Base-by-base conservation (phyloP, 2,797 vertebrate species). In the Artibeus lituratus region DNA sequence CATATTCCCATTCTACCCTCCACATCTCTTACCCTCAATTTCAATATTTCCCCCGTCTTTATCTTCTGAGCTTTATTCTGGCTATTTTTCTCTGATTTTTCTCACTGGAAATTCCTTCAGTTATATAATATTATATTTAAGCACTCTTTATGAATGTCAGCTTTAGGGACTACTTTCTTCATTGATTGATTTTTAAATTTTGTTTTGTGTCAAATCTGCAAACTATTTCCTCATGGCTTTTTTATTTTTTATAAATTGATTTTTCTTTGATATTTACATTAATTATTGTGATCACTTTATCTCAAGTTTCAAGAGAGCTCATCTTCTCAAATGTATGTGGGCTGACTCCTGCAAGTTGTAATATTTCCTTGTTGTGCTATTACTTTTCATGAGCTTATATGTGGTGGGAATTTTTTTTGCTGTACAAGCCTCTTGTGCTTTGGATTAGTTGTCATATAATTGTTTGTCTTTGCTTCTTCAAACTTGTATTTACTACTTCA, bases 311-410 rank as follows among this genome's bases (percentile, higher is more conserved):
- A 70, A 73, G 51, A 90, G 14, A 81, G 19, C 32, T 57, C 35
- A 16, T 72, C 62, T 22, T 42, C 65, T 26, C 70, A 57, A 65
- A 57, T n/a, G 10, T 35, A 18, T 86, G 5, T 49, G 90, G 39
- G 2, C 69, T 62, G 14, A 69, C 19, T 96, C 9, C 44, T 47
- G 85, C 39, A 87, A 95, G 55, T 47, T 74, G 69, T 72, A 57
- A 77, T 85, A 85, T 81, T 92, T 90, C 29, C 44, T 91, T 81
- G 2, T 55, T 55, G 55, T 37, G 18, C 37, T 39, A n/a, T 67
- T 95, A 91, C 53, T 94, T 90, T 85, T 95, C 82, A 86, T 57
- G 83, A 89, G 29, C 62, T 94, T 57, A 84, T 67, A 87, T 94
- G 90, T 55, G 77, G 59, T 69, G 8, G 26, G 7, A 49, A 10